These are phyloP conservation scores for Tachystola acroxantha DNA, from an alignment of 2,888 invertebrate genomes.

Conservation along the genomic window DNA sequence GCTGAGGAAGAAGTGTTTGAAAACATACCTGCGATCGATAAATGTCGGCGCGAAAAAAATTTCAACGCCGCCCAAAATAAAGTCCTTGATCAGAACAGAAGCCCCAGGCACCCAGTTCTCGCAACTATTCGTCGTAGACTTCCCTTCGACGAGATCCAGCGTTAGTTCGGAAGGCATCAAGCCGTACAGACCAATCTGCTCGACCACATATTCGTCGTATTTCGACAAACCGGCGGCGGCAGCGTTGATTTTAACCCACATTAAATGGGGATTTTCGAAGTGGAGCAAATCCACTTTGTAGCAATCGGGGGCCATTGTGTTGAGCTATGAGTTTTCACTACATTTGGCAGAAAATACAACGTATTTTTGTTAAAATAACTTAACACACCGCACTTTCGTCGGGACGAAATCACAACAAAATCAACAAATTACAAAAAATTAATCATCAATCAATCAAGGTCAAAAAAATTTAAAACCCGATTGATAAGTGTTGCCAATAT, in stretches of 20 bases:
- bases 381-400: too few species aligned
- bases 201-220: conserved; percentile 31
- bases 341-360: too few species aligned
- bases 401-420: too few species aligned
- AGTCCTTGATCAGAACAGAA: conserved; percentile 27
- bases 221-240: conserved; percentile 11
- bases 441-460: too few species aligned
- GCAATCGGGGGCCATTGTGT: conserved; percentile 33
- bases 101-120: conserved; percentile 46
- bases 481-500: too few species aligned
- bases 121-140: conserved; percentile 22
- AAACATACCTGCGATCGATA: conserved; percentile 45
- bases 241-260: conserved; percentile 44
- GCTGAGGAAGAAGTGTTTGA: too few species aligned
- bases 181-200: conserved; percentile 58
- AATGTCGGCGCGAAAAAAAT: conserved; percentile 43
- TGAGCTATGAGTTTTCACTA: too few species aligned
- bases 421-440: too few species aligned
- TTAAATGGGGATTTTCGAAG: conserved; percentile 49
- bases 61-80: conserved; percentile 26
- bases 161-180: conserved; percentile 39
- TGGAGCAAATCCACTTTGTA: conserved; percentile 50
- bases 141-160: conserved; percentile 22
- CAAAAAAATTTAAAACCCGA: too few species aligned
- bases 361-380: too few species aligned